These are phyloP conservation scores for Panthera tigris DNA, from an alignment of 2,113 vertebrate genomes.

Conservation along the genomic window DNA sequence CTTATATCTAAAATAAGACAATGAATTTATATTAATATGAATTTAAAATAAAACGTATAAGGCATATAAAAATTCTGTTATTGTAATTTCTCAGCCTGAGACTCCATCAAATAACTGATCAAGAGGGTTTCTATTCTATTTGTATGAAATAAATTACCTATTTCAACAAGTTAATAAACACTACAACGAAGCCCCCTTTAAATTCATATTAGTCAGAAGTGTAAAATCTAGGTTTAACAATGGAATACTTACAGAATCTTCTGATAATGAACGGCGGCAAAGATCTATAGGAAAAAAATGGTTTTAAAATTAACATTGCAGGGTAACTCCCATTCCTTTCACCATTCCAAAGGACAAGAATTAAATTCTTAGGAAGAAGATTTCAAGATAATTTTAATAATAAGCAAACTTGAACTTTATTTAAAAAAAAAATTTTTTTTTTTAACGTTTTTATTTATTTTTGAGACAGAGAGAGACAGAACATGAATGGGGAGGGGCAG, in stretches of 20 bases:
- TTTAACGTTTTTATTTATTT: too few relatives aligned
- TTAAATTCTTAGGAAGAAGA: slow-evolving; percentile 3
- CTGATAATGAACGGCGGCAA: slow-evolving; percentile 92
- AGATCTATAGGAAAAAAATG: slow-evolving; percentile 87
- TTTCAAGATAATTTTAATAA: slow-evolving; percentile 31
- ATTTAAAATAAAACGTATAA: slow-evolving; percentile 21
- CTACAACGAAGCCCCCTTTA: background rate
- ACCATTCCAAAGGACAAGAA: background rate
- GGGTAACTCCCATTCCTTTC: background rate
- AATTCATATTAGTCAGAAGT: background rate
- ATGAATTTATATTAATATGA: slow-evolving; percentile 1
- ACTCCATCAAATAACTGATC: background rate
- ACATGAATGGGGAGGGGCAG: too few relatives aligned
- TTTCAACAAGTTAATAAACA: slow-evolving; percentile 27
- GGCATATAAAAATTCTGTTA: background rate
- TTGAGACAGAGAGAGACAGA: too few relatives aligned
- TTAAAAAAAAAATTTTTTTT: too few relatives aligned
- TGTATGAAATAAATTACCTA: background rate
- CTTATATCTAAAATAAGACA: background rate
- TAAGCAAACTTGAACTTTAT: slow-evolving; percentile 10
- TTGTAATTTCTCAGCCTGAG: background rate
- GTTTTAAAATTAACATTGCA: slow-evolving; percentile 57
- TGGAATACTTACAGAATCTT: slow-evolving; percentile 93
- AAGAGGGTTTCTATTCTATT: background rate
- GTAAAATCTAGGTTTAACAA: background rate